These are phyloP conservation scores for Cacatua alba DNA, from an alignment of 2,113 vertebrate species.

Conservation along the genomic window DNA sequence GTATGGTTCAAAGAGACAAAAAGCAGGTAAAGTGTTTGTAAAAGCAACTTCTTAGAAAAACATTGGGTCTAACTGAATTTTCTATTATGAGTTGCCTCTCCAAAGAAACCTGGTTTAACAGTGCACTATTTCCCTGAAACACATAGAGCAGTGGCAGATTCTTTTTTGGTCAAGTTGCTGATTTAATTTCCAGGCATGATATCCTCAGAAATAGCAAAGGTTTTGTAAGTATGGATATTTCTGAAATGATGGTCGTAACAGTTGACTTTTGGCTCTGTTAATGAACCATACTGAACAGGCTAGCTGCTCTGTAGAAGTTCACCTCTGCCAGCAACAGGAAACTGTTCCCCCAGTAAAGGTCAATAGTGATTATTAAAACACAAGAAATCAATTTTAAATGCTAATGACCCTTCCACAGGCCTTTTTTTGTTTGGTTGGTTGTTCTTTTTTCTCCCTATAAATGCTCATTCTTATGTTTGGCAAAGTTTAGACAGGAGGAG, in stretches of 20 bases:
- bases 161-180: not conserved
- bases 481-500: not conserved
- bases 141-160: not conserved
- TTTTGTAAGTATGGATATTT: not conserved
- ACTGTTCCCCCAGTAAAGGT: not conserved
- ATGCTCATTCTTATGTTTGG: not conserved
- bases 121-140: not conserved
- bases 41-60: not conserved
- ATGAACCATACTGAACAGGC: not conserved
- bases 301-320: not conserved
- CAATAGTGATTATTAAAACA: not conserved
- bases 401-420: not conserved
- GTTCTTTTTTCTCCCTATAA: not conserved
- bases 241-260: not conserved
- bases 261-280: not conserved
- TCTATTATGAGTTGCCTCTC: not conserved
- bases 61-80: not conserved
- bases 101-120: not conserved
- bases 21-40: not conserved
- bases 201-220: not conserved
- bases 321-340: not conserved
- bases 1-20: not conserved
- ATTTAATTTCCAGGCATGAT: not conserved
- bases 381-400: not conserved
- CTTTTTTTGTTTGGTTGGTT: not conserved